These are phyloP conservation scores for Setophaga kirtlandii DNA, from an alignment of 2,113 vertebrate species.

Conservation along the genomic window DNA sequence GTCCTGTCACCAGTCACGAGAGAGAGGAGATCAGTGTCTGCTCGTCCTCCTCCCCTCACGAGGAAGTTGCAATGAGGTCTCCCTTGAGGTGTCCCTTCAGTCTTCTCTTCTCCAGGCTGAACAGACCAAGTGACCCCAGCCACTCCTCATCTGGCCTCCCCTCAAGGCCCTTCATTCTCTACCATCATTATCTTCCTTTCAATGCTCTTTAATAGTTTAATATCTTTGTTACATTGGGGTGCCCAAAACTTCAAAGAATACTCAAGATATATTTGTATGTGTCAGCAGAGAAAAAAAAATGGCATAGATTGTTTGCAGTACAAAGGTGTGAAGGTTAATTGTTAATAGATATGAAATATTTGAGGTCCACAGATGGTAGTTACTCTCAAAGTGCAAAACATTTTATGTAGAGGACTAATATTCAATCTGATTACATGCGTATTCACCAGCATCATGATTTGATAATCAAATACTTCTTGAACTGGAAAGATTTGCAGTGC, in stretches of 20 bases:
- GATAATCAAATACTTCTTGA: slow-evolving; percentile 45
- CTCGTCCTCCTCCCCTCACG: fast-evolving
- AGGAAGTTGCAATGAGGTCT: not conserved
- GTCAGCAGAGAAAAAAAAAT: not conserved
- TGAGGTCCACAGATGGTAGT: not conserved
- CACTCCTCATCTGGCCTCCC: fast-evolving
- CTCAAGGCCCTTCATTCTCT: not conserved
- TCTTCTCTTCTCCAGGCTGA: not conserved
- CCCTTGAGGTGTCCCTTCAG: not conserved
- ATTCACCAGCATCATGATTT: slow-evolving; percentile 19
- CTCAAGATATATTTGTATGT: not conserved
- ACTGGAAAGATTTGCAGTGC: not conserved
- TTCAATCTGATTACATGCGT: slow-evolving; percentile 5
- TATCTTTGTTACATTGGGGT: not conserved
- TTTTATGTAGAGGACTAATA: not conserved
- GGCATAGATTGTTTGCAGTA: not conserved
- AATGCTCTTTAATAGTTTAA: not conserved
- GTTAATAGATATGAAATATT: not conserved
- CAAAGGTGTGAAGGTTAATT: not conserved
- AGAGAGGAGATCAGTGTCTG: not conserved
- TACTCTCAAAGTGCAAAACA: not conserved
- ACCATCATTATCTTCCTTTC: not conserved
- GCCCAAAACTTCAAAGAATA: not conserved
- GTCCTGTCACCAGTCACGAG: not conserved
- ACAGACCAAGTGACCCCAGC: not conserved